These are phyloP conservation scores for Drosophila aldrichi DNA, from an alignment of 2,888 invertebrate genomes.

Conservation along the genomic window DNA sequence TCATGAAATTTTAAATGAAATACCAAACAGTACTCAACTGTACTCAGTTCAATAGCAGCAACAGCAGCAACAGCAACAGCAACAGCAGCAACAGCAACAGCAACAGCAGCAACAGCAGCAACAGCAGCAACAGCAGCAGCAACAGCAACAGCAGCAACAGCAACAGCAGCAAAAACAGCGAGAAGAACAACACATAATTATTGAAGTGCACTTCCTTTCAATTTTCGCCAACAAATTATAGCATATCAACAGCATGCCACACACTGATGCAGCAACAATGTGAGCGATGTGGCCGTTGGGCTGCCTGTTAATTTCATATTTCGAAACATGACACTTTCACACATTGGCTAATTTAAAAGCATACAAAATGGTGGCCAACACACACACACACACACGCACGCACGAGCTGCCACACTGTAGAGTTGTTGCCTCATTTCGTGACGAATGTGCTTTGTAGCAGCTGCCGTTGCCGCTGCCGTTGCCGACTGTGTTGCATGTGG, in stretches of 20 bases:
- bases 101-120: conserved; percentile 11
- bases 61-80: conserved; percentile 1
- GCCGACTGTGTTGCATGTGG: conserved; percentile 60
- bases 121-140: conserved; percentile 3
- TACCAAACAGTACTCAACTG: too few species aligned
- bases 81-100: conserved; percentile 11
- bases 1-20: conserved; percentile 11
- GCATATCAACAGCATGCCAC: conserved; percentile 58
- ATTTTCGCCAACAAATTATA: conserved; percentile 72
- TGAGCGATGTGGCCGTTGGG: neutral
- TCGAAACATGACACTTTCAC: conserved; percentile 83
- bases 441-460: conserved; percentile 70
- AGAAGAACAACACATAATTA: conserved; percentile 49
- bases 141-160: conserved; percentile 3
- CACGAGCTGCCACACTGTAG: conserved; percentile 43
- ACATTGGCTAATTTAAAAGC: conserved; percentile 83
- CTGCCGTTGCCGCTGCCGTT: conserved; percentile 31
- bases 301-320: conserved; percentile 78
- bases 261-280: conserved; percentile 18
- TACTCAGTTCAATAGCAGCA: too few species aligned
- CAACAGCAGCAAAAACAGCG: conserved; percentile 14
- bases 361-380: conserved; percentile 76
- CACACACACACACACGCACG: conserved; percentile 76
- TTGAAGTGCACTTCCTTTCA: conserved; percentile 80
- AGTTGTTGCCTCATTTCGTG: conserved; percentile 63